Conservation (phyloP, 2,888 invertebrate genomes). For the Phania funesta region DNA sequence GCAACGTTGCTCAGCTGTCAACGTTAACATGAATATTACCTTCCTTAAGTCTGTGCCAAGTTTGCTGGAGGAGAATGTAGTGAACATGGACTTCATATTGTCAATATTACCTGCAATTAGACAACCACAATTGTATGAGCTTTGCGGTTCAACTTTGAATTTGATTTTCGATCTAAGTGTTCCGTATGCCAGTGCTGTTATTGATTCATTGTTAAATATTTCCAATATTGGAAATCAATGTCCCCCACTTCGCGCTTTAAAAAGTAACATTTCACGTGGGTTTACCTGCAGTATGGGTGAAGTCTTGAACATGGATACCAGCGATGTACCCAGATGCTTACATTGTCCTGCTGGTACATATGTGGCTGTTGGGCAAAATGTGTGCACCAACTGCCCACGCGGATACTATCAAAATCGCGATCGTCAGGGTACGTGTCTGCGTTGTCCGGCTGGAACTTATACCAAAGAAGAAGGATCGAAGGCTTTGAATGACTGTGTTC, state of each 20-base stretch:
- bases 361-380: conserved; percentile 93
- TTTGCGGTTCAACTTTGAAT: conserved; percentile 95
- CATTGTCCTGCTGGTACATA: conserved; percentile 98
- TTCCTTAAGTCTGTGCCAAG: conserved; percentile 91
- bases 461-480: conserved; percentile 95
- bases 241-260: conserved; percentile 92
- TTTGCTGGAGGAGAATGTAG: conserved; percentile 91
- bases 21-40: conserved; percentile 96
- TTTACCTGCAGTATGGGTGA: conserved; percentile 97
- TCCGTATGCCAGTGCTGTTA: conserved; percentile 93
- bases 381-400: conserved; percentile 93
- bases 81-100: conserved; percentile 93
- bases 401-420: conserved; percentile 97
- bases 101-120: conserved; percentile 92
- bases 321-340: conserved; percentile 94
- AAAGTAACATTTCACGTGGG: conserved; percentile 91
- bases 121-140: conserved; percentile 95
- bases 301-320: conserved; percentile 95
- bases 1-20: conserved; percentile 95
- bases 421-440: conserved; percentile 92
- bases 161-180: conserved; percentile 96
- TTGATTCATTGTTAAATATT: conserved; percentile 93
- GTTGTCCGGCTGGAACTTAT: conserved; percentile 96
- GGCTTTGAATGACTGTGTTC: conserved; percentile 91
- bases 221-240: conserved; percentile 95